These are phyloP conservation scores for Ochropacha duplaris DNA, from an alignment of 2,888 invertebrate species.

Conservation along the genomic window DNA sequence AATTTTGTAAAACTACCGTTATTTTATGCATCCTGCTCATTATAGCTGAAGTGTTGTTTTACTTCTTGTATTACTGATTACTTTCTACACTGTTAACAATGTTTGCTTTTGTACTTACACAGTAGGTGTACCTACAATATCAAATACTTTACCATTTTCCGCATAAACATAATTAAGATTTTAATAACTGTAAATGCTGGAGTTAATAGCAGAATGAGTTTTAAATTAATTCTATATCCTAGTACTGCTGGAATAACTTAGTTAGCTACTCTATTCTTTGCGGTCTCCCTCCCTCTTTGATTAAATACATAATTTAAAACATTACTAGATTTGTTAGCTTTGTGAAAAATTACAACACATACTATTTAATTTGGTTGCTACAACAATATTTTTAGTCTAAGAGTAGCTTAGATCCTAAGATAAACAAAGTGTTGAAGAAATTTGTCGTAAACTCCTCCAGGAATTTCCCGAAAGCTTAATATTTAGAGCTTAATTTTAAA, in stretches of 20 bases:
- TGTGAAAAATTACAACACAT: no score
- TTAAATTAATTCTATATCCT: not conserved
- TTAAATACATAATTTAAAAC: not conserved
- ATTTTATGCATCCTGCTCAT: not conserved
- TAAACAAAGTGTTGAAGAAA: not conserved
- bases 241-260: not conserved
- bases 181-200: not conserved
- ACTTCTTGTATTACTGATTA: not conserved
- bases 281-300: not conserved
- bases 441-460: not conserved
- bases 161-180: not conserved
- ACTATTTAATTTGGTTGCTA: no score
- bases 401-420: no score
- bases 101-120: not conserved
- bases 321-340: no score
- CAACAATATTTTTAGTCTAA: no score
- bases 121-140: not conserved
- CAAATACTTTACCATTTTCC: not conserved
- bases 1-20: not conserved
- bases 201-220: not conserved
- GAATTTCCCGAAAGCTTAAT: not conserved
- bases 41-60: not conserved
- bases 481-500: constrained; percentile 4
- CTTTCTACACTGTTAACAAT: not conserved
- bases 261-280: not conserved